phyloP scores from a whole-genome alignment of 2,113 vertebrate species.

The Epinephelus cyanopodus region DNA sequence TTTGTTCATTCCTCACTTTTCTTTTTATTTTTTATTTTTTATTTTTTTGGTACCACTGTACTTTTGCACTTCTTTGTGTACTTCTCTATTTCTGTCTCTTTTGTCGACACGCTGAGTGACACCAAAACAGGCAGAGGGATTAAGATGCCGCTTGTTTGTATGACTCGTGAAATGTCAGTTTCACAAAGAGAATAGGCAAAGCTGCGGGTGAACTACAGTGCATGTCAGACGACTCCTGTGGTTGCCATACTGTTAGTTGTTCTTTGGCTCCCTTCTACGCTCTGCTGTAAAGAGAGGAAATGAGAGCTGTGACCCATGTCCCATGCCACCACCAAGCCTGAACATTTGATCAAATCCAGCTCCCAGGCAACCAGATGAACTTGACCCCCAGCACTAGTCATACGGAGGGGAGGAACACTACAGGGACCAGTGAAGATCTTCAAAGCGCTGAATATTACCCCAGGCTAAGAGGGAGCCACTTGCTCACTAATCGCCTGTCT shows the following conservation, averaged over 20 bases:
- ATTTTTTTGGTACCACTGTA: background rate
- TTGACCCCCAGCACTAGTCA: slow-evolving; percentile 58
- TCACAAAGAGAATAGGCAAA: slow-evolving; percentile 37
- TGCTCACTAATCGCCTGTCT: slow-evolving; percentile 77
- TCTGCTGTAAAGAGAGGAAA: slow-evolving; percentile 55
- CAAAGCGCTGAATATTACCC: slow-evolving; percentile 69
- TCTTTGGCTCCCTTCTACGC: slow-evolving; percentile 38
- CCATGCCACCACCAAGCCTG: slow-evolving; percentile 43
- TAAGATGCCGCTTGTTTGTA: slow-evolving; percentile 20
- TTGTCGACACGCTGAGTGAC: slow-evolving; percentile 1
- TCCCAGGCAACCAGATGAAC: slow-evolving; percentile 70
- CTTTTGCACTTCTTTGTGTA: background rate
- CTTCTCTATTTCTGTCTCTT: slow-evolving; percentile 18
- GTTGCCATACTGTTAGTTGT: slow-evolving; percentile 32
- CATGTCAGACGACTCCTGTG: slow-evolving; percentile 26
- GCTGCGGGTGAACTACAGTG: slow-evolving; percentile 15
- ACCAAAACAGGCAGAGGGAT: slow-evolving; percentile 19
- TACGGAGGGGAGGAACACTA: slow-evolving; percentile 57
- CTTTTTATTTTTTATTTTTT: background rate
- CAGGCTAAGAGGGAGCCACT: slow-evolving; percentile 74
- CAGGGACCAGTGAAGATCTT: slow-evolving; percentile 66
- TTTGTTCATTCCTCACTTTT: slow-evolving; percentile 5
- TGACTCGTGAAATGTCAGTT: slow-evolving; percentile 43
- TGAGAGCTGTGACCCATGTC: slow-evolving; percentile 63
- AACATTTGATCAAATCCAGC: slow-evolving; percentile 73